These are phyloP conservation scores for Tyrannus savana DNA, from an alignment of 2,113 vertebrate species.

Conservation along the genomic window DNA sequence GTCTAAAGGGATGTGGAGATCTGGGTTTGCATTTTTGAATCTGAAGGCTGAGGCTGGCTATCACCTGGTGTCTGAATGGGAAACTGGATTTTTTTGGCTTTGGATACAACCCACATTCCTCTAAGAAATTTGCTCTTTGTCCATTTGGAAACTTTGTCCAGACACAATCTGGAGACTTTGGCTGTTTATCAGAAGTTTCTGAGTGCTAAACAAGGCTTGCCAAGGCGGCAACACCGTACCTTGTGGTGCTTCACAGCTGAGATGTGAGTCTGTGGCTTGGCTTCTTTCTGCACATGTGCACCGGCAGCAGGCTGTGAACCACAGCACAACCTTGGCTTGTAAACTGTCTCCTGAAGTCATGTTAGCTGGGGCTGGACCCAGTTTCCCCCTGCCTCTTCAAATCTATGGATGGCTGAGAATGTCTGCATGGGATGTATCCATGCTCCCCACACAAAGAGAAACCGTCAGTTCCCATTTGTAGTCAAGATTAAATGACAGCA, in stretches of 20 bases:
- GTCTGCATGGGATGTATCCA: not conserved
- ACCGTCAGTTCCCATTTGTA: not conserved
- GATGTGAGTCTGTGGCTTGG: not conserved
- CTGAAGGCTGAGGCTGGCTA: not conserved
- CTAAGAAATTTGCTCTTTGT: not conserved
- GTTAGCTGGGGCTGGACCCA: not conserved
- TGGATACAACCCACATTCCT: not conserved
- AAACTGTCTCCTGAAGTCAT: not conserved
- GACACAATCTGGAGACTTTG: not conserved
- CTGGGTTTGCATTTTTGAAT: not conserved
- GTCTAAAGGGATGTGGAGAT: not conserved
- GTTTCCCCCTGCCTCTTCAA: not conserved
- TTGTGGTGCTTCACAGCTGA: not conserved
- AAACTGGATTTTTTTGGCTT: not conserved
- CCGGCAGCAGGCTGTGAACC: not conserved
- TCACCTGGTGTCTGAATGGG: not conserved
- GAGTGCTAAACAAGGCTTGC: not conserved
- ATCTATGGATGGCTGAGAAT: not conserved
- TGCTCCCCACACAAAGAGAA: not conserved
- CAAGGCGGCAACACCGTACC: not conserved
- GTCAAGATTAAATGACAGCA: not conserved
- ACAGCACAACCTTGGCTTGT: not conserved
- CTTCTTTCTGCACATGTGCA: fast-evolving
- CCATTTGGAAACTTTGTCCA: not conserved
- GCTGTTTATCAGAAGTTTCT: not conserved